Conservation (phyloP, 2,888 invertebrate species). For the Pinctada fucata region DNA sequence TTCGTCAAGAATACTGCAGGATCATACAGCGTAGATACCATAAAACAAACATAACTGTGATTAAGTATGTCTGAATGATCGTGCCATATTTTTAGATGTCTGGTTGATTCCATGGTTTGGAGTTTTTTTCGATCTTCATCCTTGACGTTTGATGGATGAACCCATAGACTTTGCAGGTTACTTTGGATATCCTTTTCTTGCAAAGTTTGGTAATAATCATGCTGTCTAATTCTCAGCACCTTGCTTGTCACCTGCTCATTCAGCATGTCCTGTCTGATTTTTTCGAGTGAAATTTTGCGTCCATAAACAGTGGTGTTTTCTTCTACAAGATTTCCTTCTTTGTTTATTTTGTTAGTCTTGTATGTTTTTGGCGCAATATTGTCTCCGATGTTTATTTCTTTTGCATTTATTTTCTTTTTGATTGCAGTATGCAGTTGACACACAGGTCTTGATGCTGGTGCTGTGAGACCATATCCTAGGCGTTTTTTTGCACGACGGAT, state of each 20-base stretch:
- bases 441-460: neutral
- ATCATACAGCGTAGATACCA: neutral
- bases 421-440: neutral
- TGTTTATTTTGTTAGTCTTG: neutral
- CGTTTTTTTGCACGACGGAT: neutral
- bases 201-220: too few relatives aligned
- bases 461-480: neutral
- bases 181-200: too few relatives aligned
- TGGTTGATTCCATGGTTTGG: neutral
- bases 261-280: neutral
- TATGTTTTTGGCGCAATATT: neutral
- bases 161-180: too few relatives aligned
- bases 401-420: neutral
- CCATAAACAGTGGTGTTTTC: neutral
- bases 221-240: too few relatives aligned
- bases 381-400: neutral
- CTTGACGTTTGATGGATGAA: too few relatives aligned
- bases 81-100: slow-evolving; percentile 6
- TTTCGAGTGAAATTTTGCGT: neutral
- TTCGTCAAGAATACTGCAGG: neutral
- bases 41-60: neutral
- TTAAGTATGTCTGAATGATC: slow-evolving; percentile 12
- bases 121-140: neutral
- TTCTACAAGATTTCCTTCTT: neutral
- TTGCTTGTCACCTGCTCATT: neutral